Percentiles rank a stretch among this genome's conserved stretches.
Conservation (phyloP, 2,113 vertebrate genomes). For the Sturnira hondurensis region DNA sequence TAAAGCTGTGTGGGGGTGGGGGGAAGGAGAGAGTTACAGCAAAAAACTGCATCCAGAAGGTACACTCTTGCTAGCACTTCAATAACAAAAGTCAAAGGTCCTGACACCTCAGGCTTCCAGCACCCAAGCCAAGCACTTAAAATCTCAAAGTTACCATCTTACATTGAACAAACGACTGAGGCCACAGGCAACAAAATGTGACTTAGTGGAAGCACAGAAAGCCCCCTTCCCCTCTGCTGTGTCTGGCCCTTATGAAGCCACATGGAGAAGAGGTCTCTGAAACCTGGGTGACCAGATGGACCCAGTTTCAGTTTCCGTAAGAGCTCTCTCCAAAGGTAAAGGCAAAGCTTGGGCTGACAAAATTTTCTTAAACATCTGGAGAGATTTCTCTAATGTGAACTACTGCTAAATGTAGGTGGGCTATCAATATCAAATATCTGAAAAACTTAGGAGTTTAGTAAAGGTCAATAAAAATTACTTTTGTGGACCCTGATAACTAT, state of each 20-base stretch:
- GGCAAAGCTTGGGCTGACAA: background rate
- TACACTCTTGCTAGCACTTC: background rate
- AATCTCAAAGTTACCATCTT: background rate
- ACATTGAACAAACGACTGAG: background rate
- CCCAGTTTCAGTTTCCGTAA: background rate
- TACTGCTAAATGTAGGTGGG: background rate
- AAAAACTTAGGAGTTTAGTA: background rate
- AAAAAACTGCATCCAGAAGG: background rate
- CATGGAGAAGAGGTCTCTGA: background rate
- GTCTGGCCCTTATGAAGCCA: slow-evolving; percentile 3
- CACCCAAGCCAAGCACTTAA: background rate
- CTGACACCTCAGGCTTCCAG: slow-evolving; percentile 46
- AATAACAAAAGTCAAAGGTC: slow-evolving; percentile 25
- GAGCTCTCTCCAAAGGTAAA: background rate
- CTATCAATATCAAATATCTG: background rate
- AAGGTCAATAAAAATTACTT: background rate
- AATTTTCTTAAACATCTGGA: background rate
- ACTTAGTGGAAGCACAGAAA: fast-evolving
- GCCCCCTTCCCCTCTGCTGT: background rate
- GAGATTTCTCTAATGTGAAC: background rate
- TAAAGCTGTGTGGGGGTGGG: background rate
- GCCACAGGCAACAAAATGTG: background rate
- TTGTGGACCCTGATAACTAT: background rate
- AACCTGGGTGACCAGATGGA: background rate
- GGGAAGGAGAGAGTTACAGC: background rate